Conservation (phyloP, 2,113 vertebrate species). For the Lasiurus cinereus region DNA sequence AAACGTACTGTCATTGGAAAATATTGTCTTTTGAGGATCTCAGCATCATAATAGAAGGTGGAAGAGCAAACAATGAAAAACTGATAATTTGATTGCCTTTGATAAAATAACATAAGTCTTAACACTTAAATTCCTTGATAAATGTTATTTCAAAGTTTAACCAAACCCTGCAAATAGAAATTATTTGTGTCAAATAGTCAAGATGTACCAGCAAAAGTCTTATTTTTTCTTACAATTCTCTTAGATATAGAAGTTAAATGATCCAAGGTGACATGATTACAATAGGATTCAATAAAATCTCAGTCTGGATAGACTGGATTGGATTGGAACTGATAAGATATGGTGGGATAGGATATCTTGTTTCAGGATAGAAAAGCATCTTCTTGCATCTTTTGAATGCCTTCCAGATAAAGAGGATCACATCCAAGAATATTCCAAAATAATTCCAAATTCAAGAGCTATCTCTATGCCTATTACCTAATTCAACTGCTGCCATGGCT, state of each 20-base stretch:
- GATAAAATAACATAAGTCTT: constrained; percentile 51
- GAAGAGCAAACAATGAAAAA: constrained; percentile 35
- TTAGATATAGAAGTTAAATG: not conserved
- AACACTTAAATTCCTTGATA: constrained; percentile 48
- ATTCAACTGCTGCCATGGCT: not conserved
- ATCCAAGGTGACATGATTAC: constrained; percentile 34
- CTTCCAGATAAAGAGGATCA: not conserved
- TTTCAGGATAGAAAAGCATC: not conserved
- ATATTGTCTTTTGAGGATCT: constrained; percentile 40
- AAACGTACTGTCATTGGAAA: constrained; percentile 1
- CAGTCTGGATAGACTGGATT: not conserved
- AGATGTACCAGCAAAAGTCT: not conserved
- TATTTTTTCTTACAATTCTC: not conserved
- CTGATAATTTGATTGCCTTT: constrained; percentile 31
- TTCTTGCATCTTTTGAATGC: constrained; percentile 24
- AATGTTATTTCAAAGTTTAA: constrained; percentile 18
- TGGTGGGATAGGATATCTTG: not conserved
- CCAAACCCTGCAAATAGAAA: not conserved
- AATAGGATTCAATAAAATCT: constrained; percentile 12
- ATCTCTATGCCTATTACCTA: not conserved
- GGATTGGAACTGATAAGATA: not conserved
- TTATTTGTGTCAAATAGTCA: constrained; percentile 28
- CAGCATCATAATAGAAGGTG: constrained; percentile 29
- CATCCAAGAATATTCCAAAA: constrained; percentile 28
- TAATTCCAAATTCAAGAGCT: not conserved